Percentiles rank a stretch among this genome's conserved stretches.
These are phyloP conservation scores for Xestia ashworthii DNA, from an alignment of 2,888 invertebrate species.

Conservation along the genomic window DNA sequence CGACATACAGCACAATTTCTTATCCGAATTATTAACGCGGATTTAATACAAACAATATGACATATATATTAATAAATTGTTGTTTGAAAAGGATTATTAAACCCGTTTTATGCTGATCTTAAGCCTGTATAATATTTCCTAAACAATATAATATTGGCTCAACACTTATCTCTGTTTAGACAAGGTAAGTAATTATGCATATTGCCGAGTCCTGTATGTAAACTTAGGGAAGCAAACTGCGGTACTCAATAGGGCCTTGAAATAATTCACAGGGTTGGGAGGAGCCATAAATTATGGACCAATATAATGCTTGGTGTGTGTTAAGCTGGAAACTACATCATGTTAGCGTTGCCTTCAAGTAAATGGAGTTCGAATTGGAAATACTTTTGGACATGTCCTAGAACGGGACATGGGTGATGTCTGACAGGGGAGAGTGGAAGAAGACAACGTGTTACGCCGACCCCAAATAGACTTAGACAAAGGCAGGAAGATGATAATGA, in stretches of 20 bases:
- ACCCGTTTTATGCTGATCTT: conserved; percentile 37
- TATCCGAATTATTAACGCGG: conserved; percentile 5
- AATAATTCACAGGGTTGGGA: conserved; percentile 67
- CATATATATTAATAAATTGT: conserved; percentile 28
- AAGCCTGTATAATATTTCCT: conserved; percentile 47
- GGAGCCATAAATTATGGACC: conserved; percentile 64
- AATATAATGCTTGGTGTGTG: conserved; percentile 12
- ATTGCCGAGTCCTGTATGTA: conserved; percentile 56
- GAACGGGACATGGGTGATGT: too few species aligned
- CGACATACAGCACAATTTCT: background rate
- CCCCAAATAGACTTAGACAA: too few species aligned
- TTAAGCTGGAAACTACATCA: conserved; percentile 14
- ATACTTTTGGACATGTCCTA: background rate
- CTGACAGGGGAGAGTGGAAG: too few species aligned
- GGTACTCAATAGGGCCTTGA: conserved; percentile 62
- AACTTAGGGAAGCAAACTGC: conserved; percentile 56
- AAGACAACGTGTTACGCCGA: too few species aligned
- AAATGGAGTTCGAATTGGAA: background rate
- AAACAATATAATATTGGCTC: conserved; percentile 34
- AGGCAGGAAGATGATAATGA: too few species aligned
- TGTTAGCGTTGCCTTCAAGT: conserved; percentile 1
- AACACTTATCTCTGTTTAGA: conserved; percentile 64
- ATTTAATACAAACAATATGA: conserved; percentile 32
- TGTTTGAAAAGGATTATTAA: conserved; percentile 32
- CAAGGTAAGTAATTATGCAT: conserved; percentile 66